phyloP scores from a whole-genome alignment of 2,797 vertebrate species.

The Tympanoctomys barrerae region DNA sequence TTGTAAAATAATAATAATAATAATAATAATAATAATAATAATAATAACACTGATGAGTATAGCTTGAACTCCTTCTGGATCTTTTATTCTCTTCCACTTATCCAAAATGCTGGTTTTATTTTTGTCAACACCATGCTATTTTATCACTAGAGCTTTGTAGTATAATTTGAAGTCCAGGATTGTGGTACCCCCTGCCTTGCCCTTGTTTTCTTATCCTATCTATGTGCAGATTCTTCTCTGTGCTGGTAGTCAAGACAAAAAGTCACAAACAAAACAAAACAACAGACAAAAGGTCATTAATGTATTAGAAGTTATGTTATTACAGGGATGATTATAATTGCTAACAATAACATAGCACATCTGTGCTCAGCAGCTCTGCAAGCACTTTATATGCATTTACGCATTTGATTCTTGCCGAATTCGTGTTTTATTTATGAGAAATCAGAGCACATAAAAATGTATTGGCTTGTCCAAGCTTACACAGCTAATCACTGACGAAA shows the following conservation, averaged over 20 bases:
- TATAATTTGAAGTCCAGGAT: neutral
- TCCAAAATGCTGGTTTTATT: neutral
- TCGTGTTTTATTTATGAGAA: neutral
- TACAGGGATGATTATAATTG: conserved; percentile 12
- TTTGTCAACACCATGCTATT: neutral
- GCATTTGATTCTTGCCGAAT: conserved; percentile 21
- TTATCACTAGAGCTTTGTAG: neutral
- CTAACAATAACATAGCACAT: neutral
- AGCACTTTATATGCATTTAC: conserved; percentile 2
- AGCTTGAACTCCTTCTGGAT: neutral
- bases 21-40: no score
- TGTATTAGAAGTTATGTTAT: neutral
- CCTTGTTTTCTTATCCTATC: neutral
- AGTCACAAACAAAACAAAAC: neutral
- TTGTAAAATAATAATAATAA: neutral
- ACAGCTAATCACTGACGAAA: neutral
- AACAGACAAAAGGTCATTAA: neutral
- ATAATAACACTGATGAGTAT: neutral
- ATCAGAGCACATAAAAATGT: conserved; percentile 6
- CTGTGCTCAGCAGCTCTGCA: neutral
- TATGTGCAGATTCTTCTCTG: neutral
- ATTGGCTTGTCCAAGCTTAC: conserved; percentile 4
- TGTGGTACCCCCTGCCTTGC: neutral
- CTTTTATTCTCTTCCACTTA: neutral
- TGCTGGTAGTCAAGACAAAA: conserved; percentile 33